phyloP scores from a whole-genome alignment of 2,113 vertebrate species.

The Coptodon bakossiorum region DNA sequence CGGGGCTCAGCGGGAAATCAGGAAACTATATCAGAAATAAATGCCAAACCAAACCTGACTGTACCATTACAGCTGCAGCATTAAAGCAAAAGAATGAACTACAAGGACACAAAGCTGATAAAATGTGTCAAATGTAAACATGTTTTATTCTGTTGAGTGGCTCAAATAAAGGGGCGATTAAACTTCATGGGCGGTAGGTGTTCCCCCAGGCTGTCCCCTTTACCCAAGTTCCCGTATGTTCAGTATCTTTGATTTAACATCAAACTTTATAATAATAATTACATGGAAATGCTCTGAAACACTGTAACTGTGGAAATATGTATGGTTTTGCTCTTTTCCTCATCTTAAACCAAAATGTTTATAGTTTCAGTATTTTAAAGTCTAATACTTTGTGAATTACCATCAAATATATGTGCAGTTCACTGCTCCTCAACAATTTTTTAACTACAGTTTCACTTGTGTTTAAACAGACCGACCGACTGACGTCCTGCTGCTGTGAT shows the following conservation, averaged over 20 bases:
- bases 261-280: not conserved
- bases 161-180: not conserved
- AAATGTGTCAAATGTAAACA: not conserved
- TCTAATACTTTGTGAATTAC: not conserved
- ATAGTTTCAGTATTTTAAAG: not conserved
- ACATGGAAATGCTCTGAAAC: not conserved
- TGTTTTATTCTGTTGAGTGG: not conserved
- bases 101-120: not conserved
- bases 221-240: fast-evolving
- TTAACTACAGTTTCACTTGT: not conserved
- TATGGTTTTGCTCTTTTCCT: not conserved
- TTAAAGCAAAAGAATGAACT: not conserved
- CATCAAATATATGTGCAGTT: not conserved
- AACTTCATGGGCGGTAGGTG: not conserved
- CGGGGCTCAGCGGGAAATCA: not conserved
- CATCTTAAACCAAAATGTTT: not conserved
- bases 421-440: not conserved
- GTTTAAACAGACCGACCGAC: not conserved
- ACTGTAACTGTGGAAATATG: not conserved
- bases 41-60: not conserved
- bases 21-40: not conserved
- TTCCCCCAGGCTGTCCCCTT: not conserved
- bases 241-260: not conserved
- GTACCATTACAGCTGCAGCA: not conserved
- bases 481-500: not conserved